These are phyloP conservation scores for Micoletzkya japonica DNA, from an alignment of 2,888 invertebrate species.

Conservation along the genomic window DNA sequence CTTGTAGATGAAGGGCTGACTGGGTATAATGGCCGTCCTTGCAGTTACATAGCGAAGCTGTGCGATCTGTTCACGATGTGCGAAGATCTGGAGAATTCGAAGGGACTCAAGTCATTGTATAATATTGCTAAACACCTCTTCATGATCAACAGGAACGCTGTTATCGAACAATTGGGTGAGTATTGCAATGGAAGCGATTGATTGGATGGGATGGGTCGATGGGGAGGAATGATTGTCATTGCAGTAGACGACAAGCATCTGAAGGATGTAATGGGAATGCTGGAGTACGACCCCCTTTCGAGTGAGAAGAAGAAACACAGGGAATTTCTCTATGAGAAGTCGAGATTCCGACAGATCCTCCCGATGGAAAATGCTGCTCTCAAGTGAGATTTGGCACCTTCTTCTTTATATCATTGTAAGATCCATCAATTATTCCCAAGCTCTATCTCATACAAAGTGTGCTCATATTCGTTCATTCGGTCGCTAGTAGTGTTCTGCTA, in stretches of 20 bases:
- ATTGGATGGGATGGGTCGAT: neutral
- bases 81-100: constrained; percentile 91
- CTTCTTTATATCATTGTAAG: no score
- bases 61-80: constrained; percentile 93
- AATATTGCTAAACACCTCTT: constrained; percentile 98
- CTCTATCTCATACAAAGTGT: no score
- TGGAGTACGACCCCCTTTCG: constrained; percentile 87
- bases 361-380: constrained; percentile 92
- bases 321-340: constrained; percentile 89
- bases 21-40: constrained; percentile 12
- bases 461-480: no score
- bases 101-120: constrained; percentile 70
- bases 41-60: constrained; percentile 84
- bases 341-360: constrained; percentile 75
- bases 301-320: constrained; percentile 77
- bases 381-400: constrained; percentile 68
- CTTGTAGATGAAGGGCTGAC: neutral
- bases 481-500: neutral
- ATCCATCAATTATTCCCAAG: no score
- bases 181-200: neutral
- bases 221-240: neutral
- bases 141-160: constrained; percentile 90
- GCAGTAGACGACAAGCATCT: constrained; percentile 24
- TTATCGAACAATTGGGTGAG: constrained; percentile 73
- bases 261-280: constrained; percentile 88